Percentiles rank a stretch among this genome's conserved stretches.
These are phyloP conservation scores for Drosophila basisetae DNA, from an alignment of 2,888 invertebrate species.

Conservation along the genomic window DNA sequence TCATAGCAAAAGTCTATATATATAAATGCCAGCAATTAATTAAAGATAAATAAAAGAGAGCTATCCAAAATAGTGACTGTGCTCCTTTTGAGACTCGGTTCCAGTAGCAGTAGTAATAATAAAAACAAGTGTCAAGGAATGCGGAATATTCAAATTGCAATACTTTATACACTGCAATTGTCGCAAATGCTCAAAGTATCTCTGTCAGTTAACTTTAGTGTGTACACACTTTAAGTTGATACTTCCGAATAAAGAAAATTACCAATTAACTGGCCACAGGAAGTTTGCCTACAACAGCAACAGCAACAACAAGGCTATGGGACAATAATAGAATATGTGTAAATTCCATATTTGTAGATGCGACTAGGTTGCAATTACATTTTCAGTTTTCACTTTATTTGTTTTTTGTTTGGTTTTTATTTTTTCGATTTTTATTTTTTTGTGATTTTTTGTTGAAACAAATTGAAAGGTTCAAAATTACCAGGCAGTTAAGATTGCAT, in stretches of 20 bases:
- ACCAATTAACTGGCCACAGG: constrained; percentile 65
- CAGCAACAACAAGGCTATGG: constrained; percentile 1
- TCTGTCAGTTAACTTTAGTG: not conserved
- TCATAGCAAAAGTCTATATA: not conserved
- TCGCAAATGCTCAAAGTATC: not conserved
- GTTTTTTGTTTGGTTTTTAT: constrained; percentile 7
- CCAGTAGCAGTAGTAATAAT: no score
- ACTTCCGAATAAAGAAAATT: constrained; percentile 36
- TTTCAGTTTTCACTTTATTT: constrained; percentile 38
- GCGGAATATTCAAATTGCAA: not conserved
- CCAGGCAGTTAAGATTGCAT: constrained; percentile 9
- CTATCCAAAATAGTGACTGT: no score
- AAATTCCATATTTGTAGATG: constrained; percentile 19
- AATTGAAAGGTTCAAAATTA: constrained; percentile 46
- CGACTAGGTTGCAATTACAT: constrained; percentile 23
- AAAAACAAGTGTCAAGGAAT: not conserved
- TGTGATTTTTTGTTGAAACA: constrained; percentile 40
- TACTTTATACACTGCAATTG: not conserved
- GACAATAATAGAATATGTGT: not conserved
- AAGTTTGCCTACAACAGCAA: constrained; percentile 52
- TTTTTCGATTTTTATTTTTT: not conserved
- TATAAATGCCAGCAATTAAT: not conserved
- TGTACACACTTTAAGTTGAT: constrained; percentile 13
- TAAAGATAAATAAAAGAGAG: no score
- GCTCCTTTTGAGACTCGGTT: not conserved